A percentile compares a stretch with the other conserved stretches of the same genome.
These are phyloP conservation scores for Perccottus glenii DNA, from an alignment of 2,113 vertebrate species.

Conservation along the genomic window DNA sequence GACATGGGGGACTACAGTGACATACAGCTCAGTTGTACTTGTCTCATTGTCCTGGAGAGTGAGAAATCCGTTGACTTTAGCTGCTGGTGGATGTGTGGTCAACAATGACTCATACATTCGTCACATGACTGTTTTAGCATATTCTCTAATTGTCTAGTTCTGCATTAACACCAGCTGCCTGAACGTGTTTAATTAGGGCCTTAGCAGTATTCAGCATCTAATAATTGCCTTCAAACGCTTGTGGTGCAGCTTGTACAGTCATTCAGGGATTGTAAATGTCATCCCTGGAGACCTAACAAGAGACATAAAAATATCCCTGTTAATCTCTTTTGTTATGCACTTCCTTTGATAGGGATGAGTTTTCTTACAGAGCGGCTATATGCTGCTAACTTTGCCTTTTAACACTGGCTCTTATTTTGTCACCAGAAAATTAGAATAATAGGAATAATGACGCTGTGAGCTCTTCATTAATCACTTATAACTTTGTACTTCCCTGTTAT, in stretches of 20 bases:
- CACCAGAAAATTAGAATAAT: not conserved
- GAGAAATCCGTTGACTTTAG: no score
- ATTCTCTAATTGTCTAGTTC: not conserved
- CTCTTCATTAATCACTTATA: not conserved
- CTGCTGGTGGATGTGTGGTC: no score
- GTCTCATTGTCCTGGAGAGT: no score
- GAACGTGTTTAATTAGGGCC: conserved; percentile 60
- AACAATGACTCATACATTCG: no score
- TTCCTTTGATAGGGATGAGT: conserved; percentile 15
- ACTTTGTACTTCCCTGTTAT: no score
- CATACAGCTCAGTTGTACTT: no score
- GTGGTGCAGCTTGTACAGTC: conserved; percentile 51
- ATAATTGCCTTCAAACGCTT: conserved; percentile 61
- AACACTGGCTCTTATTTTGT: not conserved
- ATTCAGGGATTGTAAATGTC: conserved; percentile 33
- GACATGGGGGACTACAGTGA: no score
- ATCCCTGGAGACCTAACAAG: conserved; percentile 27
- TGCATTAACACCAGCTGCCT: conserved; percentile 17
- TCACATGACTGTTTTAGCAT: not conserved
- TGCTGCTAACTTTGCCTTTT: not conserved
- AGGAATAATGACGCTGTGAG: not conserved
- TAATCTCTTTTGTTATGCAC: conserved; percentile 12
- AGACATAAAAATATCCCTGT: conserved; percentile 37
- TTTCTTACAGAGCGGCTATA: not conserved
- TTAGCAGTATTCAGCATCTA: conserved; percentile 36